Conservation (phyloP, 23 tunicate genomes). For the Pegea sp. region DNA sequence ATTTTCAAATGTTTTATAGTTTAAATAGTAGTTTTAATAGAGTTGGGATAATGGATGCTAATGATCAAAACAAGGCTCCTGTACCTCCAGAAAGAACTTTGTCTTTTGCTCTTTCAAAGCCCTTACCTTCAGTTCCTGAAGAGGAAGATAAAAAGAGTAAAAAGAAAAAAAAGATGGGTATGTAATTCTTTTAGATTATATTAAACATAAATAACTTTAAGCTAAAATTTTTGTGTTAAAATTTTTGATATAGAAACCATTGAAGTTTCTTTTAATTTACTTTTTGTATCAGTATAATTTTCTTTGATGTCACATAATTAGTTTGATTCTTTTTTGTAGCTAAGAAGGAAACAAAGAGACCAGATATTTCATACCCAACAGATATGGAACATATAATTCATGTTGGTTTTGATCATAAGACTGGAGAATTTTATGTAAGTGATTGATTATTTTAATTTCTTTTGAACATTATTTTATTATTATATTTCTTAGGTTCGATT, state of each 20-base stretch:
- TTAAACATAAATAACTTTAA: too few species aligned
- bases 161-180: conserved; percentile 7
- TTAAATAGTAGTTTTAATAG: too few species aligned
- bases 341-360: conserved; percentile 33
- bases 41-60: too few species aligned
- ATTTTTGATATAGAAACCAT: too few species aligned
- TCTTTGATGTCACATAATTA: background rate
- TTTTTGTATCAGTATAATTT: conserved; percentile 1
- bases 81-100: conserved; percentile 10
- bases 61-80: conserved; percentile 14
- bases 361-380: conserved; percentile 79
- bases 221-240: too few species aligned
- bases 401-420: conserved; percentile 96
- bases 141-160: conserved; percentile 29
- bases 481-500: background rate
- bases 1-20: too few species aligned
- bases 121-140: conserved; percentile 43
- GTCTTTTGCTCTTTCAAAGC: conserved; percentile 3
- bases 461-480: too few species aligned
- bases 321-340: conserved; percentile 3
- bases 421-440: conserved; percentile 87
- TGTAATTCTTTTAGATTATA: conserved; percentile 1
- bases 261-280: too few species aligned
- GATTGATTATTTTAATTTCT: too few species aligned
- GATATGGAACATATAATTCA: conserved; percentile 89